Evolutionary conservation across 1,140 invertebrate genomes (phyloP), one percentile per base, ranked within the genome.

Genomic region (Dreissena polymorpha): DNA sequence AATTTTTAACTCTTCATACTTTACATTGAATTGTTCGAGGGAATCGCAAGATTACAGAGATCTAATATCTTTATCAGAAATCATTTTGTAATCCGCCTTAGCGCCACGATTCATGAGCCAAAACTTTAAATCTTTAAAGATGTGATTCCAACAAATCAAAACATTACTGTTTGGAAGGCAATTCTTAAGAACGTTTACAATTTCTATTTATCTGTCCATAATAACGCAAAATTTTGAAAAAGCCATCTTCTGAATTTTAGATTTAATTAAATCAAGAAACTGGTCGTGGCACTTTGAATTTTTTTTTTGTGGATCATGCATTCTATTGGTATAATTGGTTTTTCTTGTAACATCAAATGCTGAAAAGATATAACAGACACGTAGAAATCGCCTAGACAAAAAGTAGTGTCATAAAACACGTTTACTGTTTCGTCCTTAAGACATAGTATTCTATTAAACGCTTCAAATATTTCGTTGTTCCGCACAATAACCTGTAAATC

Each of bases 111-210:
- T 79, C 12, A 25, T 53, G 55, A 79, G n/a, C 67, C 76, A 70
- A 21, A 70, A 69, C 25, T 79, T 79, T 69, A 79, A 21, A 51
- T 57, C 76, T 57, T 50, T 53, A 18, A 79, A 51, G 13, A 79
- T 79, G 29, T 79, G 76, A 39, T 69, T 69, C 76, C 76, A 79
- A 49, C 76, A 79, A n/a, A n/a, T n/a, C n/a, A n/a, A n/a, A n/a
- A n/a, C n/a, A n/a, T n/a, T n/a, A n/a, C n/a, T n/a, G n/a, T 25
- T 0, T 21, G n/a, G 12, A n/a, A 78, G 69, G 14, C 63, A 12
- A 63, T 75, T 49, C 50, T 39, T 21, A 65, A 76, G 65, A 21
- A 29, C 73, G 50, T 76, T 76, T 29, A 76, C 65, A 39, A 76
- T 76, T 10, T 60, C 73, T n/a, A 18, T 63, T 49, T 76, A 51